These are phyloP conservation scores for Elgaria multicarinata DNA, from an alignment of 2,113 vertebrate genomes.

Conservation along the genomic window DNA sequence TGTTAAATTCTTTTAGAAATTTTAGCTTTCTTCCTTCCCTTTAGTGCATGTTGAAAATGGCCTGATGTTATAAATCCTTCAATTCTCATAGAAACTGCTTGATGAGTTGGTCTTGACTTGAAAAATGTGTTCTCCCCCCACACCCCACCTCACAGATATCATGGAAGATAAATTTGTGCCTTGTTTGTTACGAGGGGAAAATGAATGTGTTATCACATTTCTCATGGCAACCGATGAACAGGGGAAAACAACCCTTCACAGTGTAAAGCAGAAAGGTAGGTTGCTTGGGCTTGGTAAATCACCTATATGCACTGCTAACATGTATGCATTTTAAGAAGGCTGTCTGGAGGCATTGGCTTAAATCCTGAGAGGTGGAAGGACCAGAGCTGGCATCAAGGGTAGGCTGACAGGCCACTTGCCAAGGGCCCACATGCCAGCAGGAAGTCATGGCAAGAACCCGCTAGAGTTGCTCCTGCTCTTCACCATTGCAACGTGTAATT, in stretches of 20 bases:
- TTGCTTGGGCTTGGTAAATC: slow-evolving; percentile 21
- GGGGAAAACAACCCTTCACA: slow-evolving; percentile 83
- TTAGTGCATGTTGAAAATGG: slow-evolving; percentile 31
- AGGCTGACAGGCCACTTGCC: too few relatives aligned
- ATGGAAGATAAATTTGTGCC: slow-evolving; percentile 82
- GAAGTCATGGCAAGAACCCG: too few relatives aligned
- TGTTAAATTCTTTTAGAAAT: slow-evolving; percentile 29
- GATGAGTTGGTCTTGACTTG: slow-evolving; percentile 69
- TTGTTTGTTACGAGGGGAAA: slow-evolving; percentile 88
- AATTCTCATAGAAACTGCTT: slow-evolving; percentile 53
- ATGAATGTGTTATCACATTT: slow-evolving; percentile 92
- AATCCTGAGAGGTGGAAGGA: background rate
- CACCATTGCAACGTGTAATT: too few relatives aligned
- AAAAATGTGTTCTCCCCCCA: slow-evolving; percentile 66
- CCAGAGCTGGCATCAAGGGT: too few relatives aligned
- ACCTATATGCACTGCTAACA: background rate
- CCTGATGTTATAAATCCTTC: slow-evolving; percentile 59
- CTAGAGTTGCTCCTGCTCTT: too few relatives aligned
- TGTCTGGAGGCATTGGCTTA: background rate
- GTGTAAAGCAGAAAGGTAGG: slow-evolving; percentile 87
- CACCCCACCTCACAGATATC: slow-evolving; percentile 88
- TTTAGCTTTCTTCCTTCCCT: slow-evolving; percentile 41
- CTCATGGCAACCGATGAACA: slow-evolving; percentile 80
- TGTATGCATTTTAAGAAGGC: background rate
- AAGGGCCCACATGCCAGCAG: too few relatives aligned